A percentile compares a stretch with the other conserved stretches of the same genome.
Evolutionary conservation across 2,888 invertebrate species (phyloP).

Genomic region (Lithophane ornitopus): DNA sequence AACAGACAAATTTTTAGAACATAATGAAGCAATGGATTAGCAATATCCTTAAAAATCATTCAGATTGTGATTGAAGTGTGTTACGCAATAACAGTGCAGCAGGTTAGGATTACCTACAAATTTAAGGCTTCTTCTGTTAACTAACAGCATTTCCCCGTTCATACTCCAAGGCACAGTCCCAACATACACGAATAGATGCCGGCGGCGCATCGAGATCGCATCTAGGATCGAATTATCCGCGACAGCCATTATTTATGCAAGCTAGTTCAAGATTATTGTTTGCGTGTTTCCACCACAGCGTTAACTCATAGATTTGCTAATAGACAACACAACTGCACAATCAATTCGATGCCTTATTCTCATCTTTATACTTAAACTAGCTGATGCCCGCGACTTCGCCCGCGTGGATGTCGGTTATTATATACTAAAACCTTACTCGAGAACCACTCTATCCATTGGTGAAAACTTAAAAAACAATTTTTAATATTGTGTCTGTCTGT

Average conservation of each 20-base stretch:
- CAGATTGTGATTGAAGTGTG: too few species aligned
- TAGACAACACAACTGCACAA: slow-evolving; percentile 50
- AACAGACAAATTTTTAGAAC: too few species aligned
- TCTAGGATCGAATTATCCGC: slow-evolving; percentile 54
- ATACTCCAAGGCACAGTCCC: slow-evolving; percentile 26
- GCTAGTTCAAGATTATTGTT: slow-evolving; percentile 65
- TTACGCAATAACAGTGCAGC: too few species aligned
- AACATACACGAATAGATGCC: slow-evolving; percentile 36
- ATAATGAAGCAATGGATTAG: too few species aligned
- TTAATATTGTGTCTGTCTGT: too few species aligned
- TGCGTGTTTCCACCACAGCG: slow-evolving; percentile 55
- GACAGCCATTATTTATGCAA: slow-evolving; percentile 58
- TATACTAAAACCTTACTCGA: too few species aligned
- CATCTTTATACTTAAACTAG: slow-evolving; percentile 3
- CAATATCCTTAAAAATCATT: too few species aligned
- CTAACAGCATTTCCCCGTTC: slow-evolving; percentile 8
- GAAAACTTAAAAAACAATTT: too few species aligned
- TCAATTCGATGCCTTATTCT: slow-evolving; percentile 55
- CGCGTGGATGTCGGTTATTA: too few species aligned
- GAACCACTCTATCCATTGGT: too few species aligned
- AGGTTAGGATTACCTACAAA: not conserved
- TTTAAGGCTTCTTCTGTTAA: not conserved
- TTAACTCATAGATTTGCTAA: slow-evolving; percentile 54
- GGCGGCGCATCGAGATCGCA: slow-evolving; percentile 54
- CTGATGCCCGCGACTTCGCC: too few species aligned